Percentiles rank a stretch among this genome's conserved stretches.
Conservation (phyloP, 2,797 vertebrate species). For the Mormyrus proboscirostris region DNA sequence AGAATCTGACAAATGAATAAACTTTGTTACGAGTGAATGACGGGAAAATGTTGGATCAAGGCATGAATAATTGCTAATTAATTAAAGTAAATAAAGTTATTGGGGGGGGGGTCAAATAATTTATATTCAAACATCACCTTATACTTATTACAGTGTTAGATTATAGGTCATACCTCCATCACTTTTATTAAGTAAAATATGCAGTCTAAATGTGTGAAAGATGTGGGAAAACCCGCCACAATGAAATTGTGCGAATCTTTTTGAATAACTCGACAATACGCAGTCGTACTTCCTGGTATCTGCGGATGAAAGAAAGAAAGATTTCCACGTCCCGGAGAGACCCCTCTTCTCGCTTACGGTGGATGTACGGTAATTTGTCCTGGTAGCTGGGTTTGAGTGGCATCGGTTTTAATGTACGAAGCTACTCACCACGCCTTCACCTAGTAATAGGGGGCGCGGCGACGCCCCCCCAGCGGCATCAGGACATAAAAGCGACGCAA, state of each 20-base stretch:
- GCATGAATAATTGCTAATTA: not conserved
- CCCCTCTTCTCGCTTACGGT: not conserved
- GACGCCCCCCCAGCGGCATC: constrained; percentile 38
- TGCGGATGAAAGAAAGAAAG: not conserved
- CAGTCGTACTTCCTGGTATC: not conserved
- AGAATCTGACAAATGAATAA: not conserved
- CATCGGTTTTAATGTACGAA: constrained; percentile 35
- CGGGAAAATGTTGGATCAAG: not conserved
- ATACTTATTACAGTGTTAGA: not conserved
- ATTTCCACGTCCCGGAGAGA: not conserved
- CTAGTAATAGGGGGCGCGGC: constrained; percentile 39
- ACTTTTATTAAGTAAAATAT: not conserved
- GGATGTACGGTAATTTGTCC: constrained; percentile 38
- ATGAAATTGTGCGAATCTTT: not conserved
- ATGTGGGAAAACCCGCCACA: not conserved
- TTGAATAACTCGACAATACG: not conserved
- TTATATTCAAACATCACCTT: not conserved
- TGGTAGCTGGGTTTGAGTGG: constrained; percentile 22
- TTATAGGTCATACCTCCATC: not conserved
- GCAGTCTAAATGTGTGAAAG: not conserved
- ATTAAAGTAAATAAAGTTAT: not conserved
- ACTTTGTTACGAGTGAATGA: not conserved
- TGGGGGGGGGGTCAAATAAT: not conserved
- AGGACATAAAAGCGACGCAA: constrained; percentile 56
- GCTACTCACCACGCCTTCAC: constrained; percentile 29